These are phyloP conservation scores for Prunella himalayana DNA, from an alignment of 2,113 vertebrate species.

Conservation along the genomic window DNA sequence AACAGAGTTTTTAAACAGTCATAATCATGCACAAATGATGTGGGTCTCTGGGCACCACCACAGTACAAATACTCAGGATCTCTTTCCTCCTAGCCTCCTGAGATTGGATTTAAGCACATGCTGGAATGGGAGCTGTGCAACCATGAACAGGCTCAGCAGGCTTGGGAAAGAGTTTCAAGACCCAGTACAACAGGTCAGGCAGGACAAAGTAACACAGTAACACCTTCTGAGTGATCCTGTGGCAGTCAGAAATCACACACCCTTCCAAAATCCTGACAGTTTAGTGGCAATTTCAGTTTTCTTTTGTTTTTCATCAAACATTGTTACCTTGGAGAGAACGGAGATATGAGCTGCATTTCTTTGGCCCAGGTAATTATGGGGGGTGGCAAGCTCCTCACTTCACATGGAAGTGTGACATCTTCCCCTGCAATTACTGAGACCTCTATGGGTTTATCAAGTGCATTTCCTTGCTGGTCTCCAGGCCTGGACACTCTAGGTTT, in stretches of 20 bases:
- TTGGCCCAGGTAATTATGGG: conserved; percentile 92
- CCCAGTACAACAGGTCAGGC: not conserved
- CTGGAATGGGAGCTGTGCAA: not conserved
- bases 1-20: not conserved
- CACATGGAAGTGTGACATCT: conserved; percentile 87
- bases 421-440: conserved; percentile 82
- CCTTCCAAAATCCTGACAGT: not conserved
- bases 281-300: not conserved
- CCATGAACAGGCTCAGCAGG: not conserved
- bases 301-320: not conserved
- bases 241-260: not conserved
- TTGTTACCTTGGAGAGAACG: conserved; percentile 87
- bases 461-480: conserved; percentile 55
- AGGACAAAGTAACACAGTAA: not conserved
- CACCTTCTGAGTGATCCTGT: not conserved
- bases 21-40: not conserved
- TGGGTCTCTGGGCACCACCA: not conserved
- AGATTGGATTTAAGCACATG: not conserved
- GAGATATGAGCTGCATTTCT: conserved; percentile 90
- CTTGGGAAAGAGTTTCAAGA: not conserved
- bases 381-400: conserved; percentile 88
- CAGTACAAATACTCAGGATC: not conserved
- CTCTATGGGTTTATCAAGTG: conserved; percentile 66
- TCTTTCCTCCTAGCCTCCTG: not conserved
- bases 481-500: conserved; percentile 79